A percentile compares a stretch with the other conserved stretches of the same genome.
Evolutionary conservation across 2,797 vertebrate genomes (phyloP).

Genomic region (Orestias chungarensis): DNA sequence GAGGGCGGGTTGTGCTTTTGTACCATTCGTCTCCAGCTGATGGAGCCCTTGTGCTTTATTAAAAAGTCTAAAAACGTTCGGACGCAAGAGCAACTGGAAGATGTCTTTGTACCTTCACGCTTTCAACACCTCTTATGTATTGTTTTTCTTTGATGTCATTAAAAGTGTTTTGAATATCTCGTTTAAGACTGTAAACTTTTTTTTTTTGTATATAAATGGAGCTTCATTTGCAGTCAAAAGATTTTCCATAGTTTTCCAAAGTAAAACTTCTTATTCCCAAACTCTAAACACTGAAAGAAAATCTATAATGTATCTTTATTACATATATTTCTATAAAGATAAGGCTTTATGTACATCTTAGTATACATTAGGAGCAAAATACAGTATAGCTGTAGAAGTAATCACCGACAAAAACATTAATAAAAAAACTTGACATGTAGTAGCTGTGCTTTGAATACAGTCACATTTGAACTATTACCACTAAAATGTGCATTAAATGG

Average conservation of each 20-base stretch:
- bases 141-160: conserved; percentile 67
- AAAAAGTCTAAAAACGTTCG: conserved; percentile 23
- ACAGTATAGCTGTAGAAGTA: background rate
- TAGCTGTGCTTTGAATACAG: background rate
- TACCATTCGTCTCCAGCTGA: conserved; percentile 59
- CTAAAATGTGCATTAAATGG: background rate
- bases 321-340: background rate
- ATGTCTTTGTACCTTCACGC: conserved; percentile 31
- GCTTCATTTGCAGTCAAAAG: background rate
- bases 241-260: background rate
- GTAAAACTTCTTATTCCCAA: background rate
- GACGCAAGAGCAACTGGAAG: conserved; percentile 19
- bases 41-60: conserved; percentile 61
- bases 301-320: no score
- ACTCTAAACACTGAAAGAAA: background rate
- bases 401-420: background rate
- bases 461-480: background rate
- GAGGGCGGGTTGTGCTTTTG: conserved; percentile 28
- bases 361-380: background rate
- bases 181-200: conserved; percentile 2
- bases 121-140: conserved; percentile 59
- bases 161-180: conserved; percentile 73
- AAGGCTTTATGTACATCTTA: background rate
- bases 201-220: background rate
- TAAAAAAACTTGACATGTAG: no score